Base-by-base conservation (phyloP, 2,797 vertebrate genomes). In the Perodicticus potto region DNA sequence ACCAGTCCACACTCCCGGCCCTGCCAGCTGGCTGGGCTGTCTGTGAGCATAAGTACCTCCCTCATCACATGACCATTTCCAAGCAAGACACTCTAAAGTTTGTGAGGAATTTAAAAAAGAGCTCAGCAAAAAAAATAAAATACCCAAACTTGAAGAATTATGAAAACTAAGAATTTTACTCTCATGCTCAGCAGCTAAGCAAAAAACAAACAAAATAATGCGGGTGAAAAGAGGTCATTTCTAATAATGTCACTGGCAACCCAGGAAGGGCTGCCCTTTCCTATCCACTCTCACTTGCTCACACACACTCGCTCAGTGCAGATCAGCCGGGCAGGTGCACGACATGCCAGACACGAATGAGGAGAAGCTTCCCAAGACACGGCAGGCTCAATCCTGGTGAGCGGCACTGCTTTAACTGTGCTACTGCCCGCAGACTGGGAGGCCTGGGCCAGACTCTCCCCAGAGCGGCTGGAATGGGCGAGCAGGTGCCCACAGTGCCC, bases 381-480 rank as follows among this genome's bases (percentile, higher is more conserved):
- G 12, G n/a, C 17, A 20, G 29, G 34, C 7, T 59, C 29, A 55
- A 32, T 29, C 22, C 27, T 37, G 74, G 19, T 11, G 14, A 37
- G 20, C 57, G 34, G 25, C 17, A 20, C n/a, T 55, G 19, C 72
- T 67, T 70, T n/a, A 72, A 85, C 22, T 6, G 16, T 2, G 10
- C 69, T 43, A 22, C 0, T 27, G 77, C 40, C 55, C 20, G 77
- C 49, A 82, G 53, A 4, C 8, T 34, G 4, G 20, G 59, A 85
- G 45, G 59, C 43, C 7, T 10, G 3, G 55, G 20, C 13, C 22
- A 11, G 61, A 14, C 20, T 27, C 23, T 0, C 4, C 3, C 0
- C 10, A 25, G 29, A 40, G 57, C 7, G 37, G 27, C 61, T n/a
- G 22, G 40, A 14, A 11, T 19, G 16, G 57, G 32, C 29, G 14